phyloP scores from a whole-genome alignment of 2,113 vertebrate genomes.

The Megaceryle maxima region DNA sequence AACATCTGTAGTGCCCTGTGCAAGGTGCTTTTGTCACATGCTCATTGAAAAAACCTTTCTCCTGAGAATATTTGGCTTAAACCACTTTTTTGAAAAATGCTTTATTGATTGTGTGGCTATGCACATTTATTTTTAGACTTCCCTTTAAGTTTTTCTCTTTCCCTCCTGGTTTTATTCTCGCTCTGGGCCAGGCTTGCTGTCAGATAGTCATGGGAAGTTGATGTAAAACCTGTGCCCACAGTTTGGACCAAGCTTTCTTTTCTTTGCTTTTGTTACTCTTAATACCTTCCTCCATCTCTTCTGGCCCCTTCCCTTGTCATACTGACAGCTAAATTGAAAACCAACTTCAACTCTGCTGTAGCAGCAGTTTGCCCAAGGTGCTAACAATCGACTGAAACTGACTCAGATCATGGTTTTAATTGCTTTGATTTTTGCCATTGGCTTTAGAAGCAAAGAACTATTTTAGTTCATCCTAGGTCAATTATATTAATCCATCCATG shows the following conservation, averaged over 20 bases:
- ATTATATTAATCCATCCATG: neutral
- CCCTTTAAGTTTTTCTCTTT: neutral
- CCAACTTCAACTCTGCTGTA: neutral
- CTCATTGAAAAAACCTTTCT: neutral
- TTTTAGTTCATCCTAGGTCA: neutral
- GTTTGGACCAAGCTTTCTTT: neutral
- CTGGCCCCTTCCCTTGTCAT: neutral
- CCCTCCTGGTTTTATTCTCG: neutral
- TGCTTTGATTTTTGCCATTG: constrained; percentile 33
- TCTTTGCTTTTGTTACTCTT: neutral
- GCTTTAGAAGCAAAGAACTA: neutral
- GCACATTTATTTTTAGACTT: neutral
- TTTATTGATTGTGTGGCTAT: neutral
- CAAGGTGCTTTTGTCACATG: neutral
- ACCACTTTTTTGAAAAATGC: neutral
- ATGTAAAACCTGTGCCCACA: neutral
- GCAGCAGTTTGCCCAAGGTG: neutral
- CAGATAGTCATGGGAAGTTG: neutral
- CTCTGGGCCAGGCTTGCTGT: neutral
- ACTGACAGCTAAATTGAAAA: neutral
- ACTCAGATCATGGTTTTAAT: constrained; percentile 30
- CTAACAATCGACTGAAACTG: neutral
- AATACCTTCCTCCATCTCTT: neutral
- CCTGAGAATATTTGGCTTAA: neutral
- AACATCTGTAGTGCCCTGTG: neutral